Evolutionary conservation across 2,113 vertebrate species (phyloP).

Genomic region (Rutilus rutilus): DNA sequence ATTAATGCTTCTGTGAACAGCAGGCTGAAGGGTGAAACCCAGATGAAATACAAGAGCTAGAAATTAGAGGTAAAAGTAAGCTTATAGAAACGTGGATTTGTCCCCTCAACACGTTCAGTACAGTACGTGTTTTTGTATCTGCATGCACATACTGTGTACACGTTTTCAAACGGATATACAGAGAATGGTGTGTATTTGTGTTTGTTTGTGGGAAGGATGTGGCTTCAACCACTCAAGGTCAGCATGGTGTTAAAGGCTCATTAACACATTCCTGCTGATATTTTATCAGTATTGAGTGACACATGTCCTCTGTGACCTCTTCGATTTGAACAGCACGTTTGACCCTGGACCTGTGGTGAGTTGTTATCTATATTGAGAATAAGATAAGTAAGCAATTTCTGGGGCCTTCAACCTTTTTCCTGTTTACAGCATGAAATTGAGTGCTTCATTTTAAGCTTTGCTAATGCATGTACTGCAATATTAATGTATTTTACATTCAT

Average conservation of each 20-base stretch:
- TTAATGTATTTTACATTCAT: not conserved
- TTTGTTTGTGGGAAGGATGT: constrained; percentile 26
- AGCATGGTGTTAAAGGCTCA: constrained; percentile 5
- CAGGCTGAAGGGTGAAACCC: constrained; percentile 22
- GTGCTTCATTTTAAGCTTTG: not conserved
- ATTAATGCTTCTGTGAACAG: constrained; percentile 35
- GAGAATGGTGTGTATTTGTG: not conserved
- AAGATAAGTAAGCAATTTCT: not conserved
- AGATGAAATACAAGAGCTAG: constrained; percentile 31
- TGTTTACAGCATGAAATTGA: not conserved
- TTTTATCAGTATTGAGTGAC: constrained; percentile 32
- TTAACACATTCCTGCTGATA: constrained; percentile 43
- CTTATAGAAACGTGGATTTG: not conserved
- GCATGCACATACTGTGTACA: not conserved
- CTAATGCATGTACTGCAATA: not conserved
- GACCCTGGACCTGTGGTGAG: constrained; percentile 14
- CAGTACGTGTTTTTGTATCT: not conserved
- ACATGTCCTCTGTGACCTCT: constrained; percentile 19
- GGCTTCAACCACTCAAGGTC: constrained; percentile 35
- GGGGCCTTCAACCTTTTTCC: not conserved
- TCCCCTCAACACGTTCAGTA: not conserved
- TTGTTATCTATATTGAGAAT: not conserved
- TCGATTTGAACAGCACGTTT: not conserved
- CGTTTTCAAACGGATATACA: not conserved
- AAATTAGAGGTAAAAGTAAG: not conserved